Conservation (phyloP, 2,797 vertebrate species). For the Sebastes steindachneri region DNA sequence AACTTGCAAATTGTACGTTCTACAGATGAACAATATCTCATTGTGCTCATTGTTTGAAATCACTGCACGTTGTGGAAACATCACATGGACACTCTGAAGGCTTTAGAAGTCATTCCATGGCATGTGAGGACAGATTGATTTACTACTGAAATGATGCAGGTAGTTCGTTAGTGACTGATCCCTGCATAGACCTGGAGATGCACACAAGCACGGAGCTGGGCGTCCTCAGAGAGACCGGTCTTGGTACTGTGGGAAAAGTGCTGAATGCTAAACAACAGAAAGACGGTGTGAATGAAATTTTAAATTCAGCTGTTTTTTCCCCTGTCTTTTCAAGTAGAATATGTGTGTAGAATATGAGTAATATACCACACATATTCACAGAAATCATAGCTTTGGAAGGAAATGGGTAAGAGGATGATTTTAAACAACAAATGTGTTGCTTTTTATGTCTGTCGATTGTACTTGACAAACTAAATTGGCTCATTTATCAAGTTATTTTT, state of each 20-base stretch:
- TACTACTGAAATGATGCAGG: not conserved
- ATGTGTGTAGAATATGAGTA: not conserved
- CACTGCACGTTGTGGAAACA: not conserved
- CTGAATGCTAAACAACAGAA: not conserved
- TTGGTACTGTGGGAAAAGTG: not conserved
- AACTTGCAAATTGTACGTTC: not conserved
- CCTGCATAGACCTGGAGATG: not conserved
- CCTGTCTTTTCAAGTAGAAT: not conserved
- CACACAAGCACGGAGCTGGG: not conserved
- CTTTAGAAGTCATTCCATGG: not conserved
- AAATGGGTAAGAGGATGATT: not conserved
- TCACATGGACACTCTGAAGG: not conserved
- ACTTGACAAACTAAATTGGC: not conserved
- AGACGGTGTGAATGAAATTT: not conserved
- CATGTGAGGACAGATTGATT: not conserved
- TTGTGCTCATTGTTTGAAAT: not conserved
- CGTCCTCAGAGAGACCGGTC: not conserved
- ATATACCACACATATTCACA: not conserved
- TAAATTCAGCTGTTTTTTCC: not conserved
- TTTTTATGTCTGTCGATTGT: not conserved
- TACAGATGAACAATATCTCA: not conserved
- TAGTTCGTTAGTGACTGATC: not conserved
- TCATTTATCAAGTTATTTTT: not conserved
- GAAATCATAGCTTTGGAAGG: not conserved
- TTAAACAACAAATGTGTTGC: not conserved